Percentiles rank a stretch among this genome's conserved stretches.
These are phyloP conservation scores for Euwallacea similis DNA, from an alignment of 1,140 invertebrate genomes.

Conservation along the genomic window DNA sequence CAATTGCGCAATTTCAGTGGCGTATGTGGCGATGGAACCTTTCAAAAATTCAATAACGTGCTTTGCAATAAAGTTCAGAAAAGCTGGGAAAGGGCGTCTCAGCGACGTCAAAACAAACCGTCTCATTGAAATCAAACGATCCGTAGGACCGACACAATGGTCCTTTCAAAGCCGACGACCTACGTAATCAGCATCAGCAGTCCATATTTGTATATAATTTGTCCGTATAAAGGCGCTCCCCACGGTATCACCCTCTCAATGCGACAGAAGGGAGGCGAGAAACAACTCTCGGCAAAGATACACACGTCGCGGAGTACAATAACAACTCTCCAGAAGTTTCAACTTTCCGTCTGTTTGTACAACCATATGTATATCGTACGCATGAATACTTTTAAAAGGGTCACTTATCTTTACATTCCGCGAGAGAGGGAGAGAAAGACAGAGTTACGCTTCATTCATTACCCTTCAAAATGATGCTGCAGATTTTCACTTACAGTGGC, in stretches of 20 bases:
- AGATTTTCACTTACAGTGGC: too few species aligned
- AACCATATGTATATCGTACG: conserved; percentile 53
- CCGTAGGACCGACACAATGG: conserved; percentile 8
- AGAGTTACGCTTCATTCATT: conserved; percentile 41
- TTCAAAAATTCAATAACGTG: too few species aligned
- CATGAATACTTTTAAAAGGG: conserved; percentile 53
- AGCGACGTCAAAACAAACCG: too few species aligned
- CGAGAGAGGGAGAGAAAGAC: neutral
- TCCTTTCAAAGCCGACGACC: neutral
- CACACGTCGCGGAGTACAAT: conserved; percentile 16
- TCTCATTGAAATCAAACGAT: neutral
- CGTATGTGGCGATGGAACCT: too few species aligned
- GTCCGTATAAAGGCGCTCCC: conserved; percentile 52
- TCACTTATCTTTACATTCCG: conserved; percentile 49
- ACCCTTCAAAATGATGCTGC: too few species aligned
- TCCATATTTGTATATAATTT: conserved; percentile 56
- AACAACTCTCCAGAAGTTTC: conserved; percentile 18
- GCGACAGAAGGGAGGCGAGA: conserved; percentile 46
- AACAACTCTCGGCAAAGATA: conserved; percentile 31
- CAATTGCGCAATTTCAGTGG: too few species aligned
- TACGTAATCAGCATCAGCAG: conserved; percentile 45
- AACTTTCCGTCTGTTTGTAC: conserved; percentile 44
- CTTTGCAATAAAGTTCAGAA: too few species aligned
- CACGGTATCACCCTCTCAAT: conserved; percentile 51
- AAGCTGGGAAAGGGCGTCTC: too few species aligned